Base-by-base conservation (phyloP, 2,113 vertebrate species). In the Dendropsophus ebraccatus region DNA sequence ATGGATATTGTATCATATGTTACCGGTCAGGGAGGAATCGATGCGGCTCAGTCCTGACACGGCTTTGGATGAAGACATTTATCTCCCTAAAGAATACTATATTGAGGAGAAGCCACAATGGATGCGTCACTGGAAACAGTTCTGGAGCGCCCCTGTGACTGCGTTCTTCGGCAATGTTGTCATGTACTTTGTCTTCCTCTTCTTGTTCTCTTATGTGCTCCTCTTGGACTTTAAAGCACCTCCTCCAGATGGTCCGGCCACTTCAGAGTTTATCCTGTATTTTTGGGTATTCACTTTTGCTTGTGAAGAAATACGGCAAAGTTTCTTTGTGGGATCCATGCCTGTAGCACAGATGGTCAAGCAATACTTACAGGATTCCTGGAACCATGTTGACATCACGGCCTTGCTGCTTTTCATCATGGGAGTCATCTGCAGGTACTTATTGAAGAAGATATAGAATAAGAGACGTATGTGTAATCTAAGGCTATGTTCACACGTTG, bases 101-200 rank as follows among this genome's bases (percentile, higher is more conserved):
- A 81, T 41, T 17, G 81, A 74, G 12, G 67, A 74, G 35, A 87
- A 74, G 37, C 60, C 84, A 88, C 90, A 88, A 47, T 90, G 94
- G 50, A 49, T 96, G 49, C 88, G 91, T 1, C 93, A 94, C 85
- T 98, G 96, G 97, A 88, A 90, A 19, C 92, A 95, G 89, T 97
- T 97, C 92, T 97, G 96, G 95, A 94, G 93, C 0, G 93, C 96
- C 0, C 96, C 96, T 0, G 95, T 97, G 88, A 96, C 96, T 0
- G 91, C 94, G 0, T 98, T 98, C 91, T 45, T 97, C 87, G 95
- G 96, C 79, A 97, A 98, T 47, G 95, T 97, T 82, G 86, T 97
- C 75, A 97, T 96, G 94, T 97, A 96, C 91, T 95, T 97, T 88
- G 90, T 96, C 2, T 97, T 97, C 93, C 95, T 97, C 23, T 88